These are phyloP conservation scores for Apis florea DNA, from an alignment of 1,140 invertebrate species.

Conservation along the genomic window DNA sequence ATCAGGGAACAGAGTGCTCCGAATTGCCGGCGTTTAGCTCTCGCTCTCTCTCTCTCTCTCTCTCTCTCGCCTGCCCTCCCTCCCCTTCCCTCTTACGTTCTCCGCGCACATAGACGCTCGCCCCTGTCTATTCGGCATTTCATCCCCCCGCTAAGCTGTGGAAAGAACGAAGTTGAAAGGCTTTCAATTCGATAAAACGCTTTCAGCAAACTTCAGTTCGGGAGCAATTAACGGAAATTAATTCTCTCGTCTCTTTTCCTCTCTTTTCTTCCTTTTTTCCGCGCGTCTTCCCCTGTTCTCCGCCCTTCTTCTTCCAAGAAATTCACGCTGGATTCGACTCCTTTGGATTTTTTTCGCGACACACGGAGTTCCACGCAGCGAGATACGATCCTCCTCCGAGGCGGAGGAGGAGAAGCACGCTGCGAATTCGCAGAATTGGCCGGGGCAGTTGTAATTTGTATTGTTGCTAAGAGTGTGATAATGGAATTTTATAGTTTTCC, in stretches of 20 bases:
- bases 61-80: constrained; percentile 30
- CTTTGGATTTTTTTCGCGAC: constrained; percentile 11
- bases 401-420: too few species aligned
- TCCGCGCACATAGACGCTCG: constrained; percentile 40
- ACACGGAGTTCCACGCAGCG: too few species aligned
- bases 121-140: constrained; percentile 64
- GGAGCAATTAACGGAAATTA: constrained; percentile 76
- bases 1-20: constrained; percentile 76
- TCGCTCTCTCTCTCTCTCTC: constrained; percentile 50
- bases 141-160: constrained; percentile 54
- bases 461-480: too few species aligned
- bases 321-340: constrained; percentile 8
- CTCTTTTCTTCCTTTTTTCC: too few species aligned
- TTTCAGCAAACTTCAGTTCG: constrained; percentile 72
- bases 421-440: constrained; percentile 30
- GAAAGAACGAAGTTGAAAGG: constrained; percentile 68
- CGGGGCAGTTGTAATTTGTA: not conserved
- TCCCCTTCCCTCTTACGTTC: constrained; percentile 45
- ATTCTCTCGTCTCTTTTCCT: constrained; percentile 69
- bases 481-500: too few species aligned
- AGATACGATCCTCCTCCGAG: too few species aligned
- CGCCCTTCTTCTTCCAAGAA: not conserved
- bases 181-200: constrained; percentile 69
- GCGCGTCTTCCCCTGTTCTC: not conserved
- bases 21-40: constrained; percentile 75